These are phyloP conservation scores for Dryas iulia DNA, from an alignment of 1,140 invertebrate species.

Conservation along the genomic window DNA sequence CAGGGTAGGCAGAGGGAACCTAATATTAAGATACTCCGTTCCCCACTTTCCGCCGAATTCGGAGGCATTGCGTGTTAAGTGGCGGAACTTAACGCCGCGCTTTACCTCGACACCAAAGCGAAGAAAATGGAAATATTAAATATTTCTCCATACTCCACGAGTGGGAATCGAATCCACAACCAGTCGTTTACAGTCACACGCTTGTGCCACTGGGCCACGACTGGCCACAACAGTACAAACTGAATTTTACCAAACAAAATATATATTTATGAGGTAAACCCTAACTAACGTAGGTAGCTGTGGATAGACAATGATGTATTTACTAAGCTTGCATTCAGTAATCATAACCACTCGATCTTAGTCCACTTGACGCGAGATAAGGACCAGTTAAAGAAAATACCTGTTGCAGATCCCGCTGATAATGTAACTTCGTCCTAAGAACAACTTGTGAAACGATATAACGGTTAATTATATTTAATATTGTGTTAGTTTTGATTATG, in stretches of 20 bases:
- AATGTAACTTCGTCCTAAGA: conserved; percentile 25
- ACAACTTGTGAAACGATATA: neutral
- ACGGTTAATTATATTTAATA: neutral
- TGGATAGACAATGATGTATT: conserved; percentile 4
- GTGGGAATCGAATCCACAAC: no score
- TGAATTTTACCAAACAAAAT: neutral
- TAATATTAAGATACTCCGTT: no score
- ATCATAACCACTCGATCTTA: conserved; percentile 43
- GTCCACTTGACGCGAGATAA: conserved; percentile 45
- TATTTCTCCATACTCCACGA: no score
- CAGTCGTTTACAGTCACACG: no score
- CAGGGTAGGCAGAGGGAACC: no score
- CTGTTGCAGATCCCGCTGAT: conserved; percentile 37
- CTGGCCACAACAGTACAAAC: no score
- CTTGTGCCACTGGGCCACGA: no score
- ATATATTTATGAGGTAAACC: conserved; percentile 6
- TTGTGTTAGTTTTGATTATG: neutral
- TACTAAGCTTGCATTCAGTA: conserved; percentile 4
- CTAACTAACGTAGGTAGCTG: neutral
- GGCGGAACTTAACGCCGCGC: no score
- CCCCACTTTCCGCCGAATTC: no score
- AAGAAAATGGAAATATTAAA: no score
- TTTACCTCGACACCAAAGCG: no score
- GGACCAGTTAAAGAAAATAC: conserved; percentile 15
- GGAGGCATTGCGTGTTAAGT: no score